phyloP scores from a whole-genome alignment of 2,797 vertebrate species.

The Hydrolagus colliei region DNA sequence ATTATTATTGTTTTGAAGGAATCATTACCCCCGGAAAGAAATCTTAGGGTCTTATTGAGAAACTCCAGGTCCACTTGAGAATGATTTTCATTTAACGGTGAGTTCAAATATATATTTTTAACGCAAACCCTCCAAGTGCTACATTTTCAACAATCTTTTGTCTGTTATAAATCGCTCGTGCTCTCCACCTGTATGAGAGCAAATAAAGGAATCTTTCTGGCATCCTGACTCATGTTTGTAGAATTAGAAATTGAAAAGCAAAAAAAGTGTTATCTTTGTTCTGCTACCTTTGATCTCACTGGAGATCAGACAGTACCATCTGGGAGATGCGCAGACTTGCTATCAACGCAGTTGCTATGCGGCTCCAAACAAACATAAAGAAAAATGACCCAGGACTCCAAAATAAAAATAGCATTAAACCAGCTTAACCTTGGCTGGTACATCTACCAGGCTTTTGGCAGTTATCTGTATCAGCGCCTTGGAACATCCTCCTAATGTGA shows the following conservation, averaged over 20 bases:
- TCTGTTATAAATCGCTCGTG: not conserved
- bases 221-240: not conserved
- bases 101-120: no score
- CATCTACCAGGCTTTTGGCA: no score
- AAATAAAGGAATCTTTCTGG: not conserved
- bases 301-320: not conserved
- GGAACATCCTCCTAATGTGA: no score
- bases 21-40: no score
- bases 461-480: no score
- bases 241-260: not conserved
- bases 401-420: not conserved
- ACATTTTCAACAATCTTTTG: not conserved
- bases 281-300: not conserved
- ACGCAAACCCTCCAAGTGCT: no score
- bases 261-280: not conserved
- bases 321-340: not conserved
- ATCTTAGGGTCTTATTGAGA: no score
- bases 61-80: no score
- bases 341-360: not conserved
- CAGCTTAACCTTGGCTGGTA: no score
- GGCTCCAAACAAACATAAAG: not conserved
- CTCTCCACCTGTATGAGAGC: not conserved
- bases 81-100: no score
- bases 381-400: not conserved
- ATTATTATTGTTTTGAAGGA: no score